Conservation (phyloP, 1,140 invertebrate species). For the Drosophila bifasciata region DNA sequence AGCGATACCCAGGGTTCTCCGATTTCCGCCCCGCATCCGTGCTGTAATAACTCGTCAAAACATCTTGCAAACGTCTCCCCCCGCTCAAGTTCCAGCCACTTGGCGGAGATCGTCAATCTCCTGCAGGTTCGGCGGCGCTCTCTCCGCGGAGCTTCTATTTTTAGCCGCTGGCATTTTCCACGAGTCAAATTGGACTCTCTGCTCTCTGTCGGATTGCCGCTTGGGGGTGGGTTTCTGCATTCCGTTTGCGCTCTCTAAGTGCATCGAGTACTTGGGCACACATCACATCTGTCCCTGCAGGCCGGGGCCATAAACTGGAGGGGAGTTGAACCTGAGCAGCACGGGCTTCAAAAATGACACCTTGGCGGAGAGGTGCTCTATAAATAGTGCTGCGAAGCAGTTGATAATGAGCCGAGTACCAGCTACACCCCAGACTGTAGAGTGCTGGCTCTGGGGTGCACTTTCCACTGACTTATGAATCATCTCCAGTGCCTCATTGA, state of each 20-base stretch:
- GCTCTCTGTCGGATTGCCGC: neutral
- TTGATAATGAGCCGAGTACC: constrained; percentile 49
- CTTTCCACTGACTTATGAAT: constrained; percentile 44
- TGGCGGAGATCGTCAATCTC: too few species aligned
- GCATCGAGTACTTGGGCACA: constrained; percentile 5
- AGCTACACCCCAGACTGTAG: constrained; percentile 5
- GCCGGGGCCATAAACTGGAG: constrained; percentile 24
- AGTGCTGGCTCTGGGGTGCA: constrained; percentile 31
- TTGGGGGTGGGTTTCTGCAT: constrained; percentile 65
- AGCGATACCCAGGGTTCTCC: constrained; percentile 33
- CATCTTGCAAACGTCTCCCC: constrained; percentile 10
- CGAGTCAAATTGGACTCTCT: constrained; percentile 61
- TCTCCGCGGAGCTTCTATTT: constrained; percentile 53
- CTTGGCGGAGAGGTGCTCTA: constrained; percentile 35
- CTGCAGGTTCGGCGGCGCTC: too few species aligned
- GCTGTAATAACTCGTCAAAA: constrained; percentile 64
- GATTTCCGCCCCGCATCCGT: constrained; percentile 50
- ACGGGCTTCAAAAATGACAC: constrained; percentile 64
- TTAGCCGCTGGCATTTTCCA: constrained; percentile 61
- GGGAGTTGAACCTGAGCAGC: constrained; percentile 68
- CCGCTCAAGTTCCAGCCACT: too few species aligned
- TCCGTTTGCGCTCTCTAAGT: constrained; percentile 24
- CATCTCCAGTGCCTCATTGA: constrained; percentile 46
- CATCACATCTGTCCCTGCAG: constrained; percentile 58
- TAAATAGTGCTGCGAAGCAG: constrained; percentile 43